Percentiles rank a stretch among this genome's conserved stretches.
Conservation (phyloP, 2,797 vertebrate species). For the Sphenodon punctatus region DNA sequence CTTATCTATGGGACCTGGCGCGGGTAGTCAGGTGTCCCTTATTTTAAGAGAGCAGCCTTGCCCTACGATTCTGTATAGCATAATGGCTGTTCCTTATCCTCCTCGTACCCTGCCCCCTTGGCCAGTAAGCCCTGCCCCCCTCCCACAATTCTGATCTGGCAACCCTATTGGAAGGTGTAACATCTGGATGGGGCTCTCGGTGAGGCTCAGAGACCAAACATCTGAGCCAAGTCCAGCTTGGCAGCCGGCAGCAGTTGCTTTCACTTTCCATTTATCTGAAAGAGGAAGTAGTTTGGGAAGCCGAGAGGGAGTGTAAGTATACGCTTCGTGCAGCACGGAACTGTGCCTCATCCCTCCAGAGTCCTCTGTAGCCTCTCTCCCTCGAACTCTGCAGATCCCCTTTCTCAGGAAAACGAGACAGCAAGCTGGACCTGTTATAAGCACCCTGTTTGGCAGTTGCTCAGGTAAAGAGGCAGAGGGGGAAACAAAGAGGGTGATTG, state of each 20-base stretch:
- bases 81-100: too few species aligned
- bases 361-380: neutral
- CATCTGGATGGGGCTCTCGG: neutral
- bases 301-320: neutral
- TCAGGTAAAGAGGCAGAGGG: rapidly evolving
- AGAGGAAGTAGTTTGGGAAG: too few species aligned
- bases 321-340: neutral
- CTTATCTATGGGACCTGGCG: too few species aligned
- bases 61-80: too few species aligned
- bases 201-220: too few species aligned
- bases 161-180: neutral
- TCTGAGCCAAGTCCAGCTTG: too few species aligned
- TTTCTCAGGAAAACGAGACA: neutral
- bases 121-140: too few species aligned
- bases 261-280: neutral
- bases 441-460: rapidly evolving
- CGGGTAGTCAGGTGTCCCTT: too few species aligned
- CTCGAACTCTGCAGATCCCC: neutral
- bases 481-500: rapidly evolving
- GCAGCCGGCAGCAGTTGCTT: neutral
- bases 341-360: neutral
- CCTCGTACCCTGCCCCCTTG: too few species aligned
- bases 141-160: too few species aligned
- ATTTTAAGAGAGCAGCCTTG: too few species aligned
- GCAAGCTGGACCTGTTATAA: neutral